These are phyloP conservation scores for Gavialis gangeticus DNA, from an alignment of 2,113 vertebrate genomes.

Conservation along the genomic window DNA sequence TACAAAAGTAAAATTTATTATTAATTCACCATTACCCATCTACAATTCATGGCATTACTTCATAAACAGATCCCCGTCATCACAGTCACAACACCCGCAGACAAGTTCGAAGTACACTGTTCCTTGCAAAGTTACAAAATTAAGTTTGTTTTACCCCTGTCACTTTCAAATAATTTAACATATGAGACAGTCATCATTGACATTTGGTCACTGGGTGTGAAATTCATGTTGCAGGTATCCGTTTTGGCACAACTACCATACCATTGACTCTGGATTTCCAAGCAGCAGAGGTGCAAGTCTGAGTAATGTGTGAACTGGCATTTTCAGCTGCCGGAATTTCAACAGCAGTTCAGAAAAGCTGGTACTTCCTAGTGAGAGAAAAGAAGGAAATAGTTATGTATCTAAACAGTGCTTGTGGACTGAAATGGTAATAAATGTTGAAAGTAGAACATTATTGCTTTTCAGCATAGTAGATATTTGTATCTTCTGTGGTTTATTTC, in stretches of 20 bases:
- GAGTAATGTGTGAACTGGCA: constrained; percentile 90
- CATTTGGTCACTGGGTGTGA: neutral
- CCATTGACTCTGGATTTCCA: constrained; percentile 80
- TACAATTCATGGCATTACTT: constrained; percentile 21
- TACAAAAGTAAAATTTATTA: constrained; percentile 80
- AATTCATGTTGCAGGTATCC: fast-evolving
- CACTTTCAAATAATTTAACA: neutral
- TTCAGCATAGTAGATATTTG: fast-evolving
- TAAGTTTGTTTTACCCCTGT: neutral
- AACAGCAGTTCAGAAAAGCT: constrained; percentile 89
- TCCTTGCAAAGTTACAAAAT: neutral
- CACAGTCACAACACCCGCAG: neutral
- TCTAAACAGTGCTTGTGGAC: fast-evolving
- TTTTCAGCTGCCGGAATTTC: constrained; percentile 83
- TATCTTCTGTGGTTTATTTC: neutral
- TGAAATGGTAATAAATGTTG: fast-evolving
- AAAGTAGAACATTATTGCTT: neutral
- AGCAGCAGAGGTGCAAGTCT: constrained; percentile 89
- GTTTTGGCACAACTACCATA: constrained; percentile 57
- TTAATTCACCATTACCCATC: constrained; percentile 50
- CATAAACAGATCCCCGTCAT: constrained; percentile 53
- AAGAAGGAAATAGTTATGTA: neutral
- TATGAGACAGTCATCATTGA: neutral
- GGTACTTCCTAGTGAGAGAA: constrained; percentile 80
- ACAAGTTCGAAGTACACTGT: neutral